Conservation (phyloP, 2,888 invertebrate genomes). For the Brachyopa scutellaris region DNA sequence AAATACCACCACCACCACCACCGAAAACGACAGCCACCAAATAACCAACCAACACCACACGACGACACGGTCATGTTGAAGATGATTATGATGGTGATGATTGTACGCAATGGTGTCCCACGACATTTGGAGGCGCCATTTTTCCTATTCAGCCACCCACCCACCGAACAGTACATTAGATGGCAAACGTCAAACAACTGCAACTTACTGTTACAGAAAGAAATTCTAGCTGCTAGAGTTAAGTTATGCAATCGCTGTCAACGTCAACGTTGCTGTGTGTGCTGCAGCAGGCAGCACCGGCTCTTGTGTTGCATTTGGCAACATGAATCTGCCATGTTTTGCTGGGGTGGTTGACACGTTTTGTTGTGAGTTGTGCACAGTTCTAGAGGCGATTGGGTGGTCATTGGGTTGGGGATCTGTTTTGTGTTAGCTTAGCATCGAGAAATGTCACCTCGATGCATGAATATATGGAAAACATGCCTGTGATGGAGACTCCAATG, state of each 20-base stretch:
- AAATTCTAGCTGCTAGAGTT: slow-evolving; percentile 42
- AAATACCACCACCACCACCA: slow-evolving; percentile 61
- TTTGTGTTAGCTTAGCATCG: too few relatives aligned
- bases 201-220: slow-evolving; percentile 51
- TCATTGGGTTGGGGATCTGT: too few relatives aligned
- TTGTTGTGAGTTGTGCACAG: slow-evolving; percentile 32
- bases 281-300: slow-evolving; percentile 12
- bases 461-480: too few relatives aligned
- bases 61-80: slow-evolving; percentile 41
- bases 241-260: slow-evolving; percentile 71
- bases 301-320: slow-evolving; percentile 67
- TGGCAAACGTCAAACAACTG: slow-evolving; percentile 65
- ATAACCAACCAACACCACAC: slow-evolving; percentile 36
- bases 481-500: slow-evolving; percentile 30
- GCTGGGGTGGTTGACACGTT: slow-evolving; percentile 60
- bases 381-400: slow-evolving; percentile 43
- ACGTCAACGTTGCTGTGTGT: slow-evolving; percentile 49
- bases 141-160: slow-evolving; percentile 44
- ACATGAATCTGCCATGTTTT: slow-evolving; percentile 69
- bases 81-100: slow-evolving; percentile 9
- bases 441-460: slow-evolving; percentile 59
- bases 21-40: slow-evolving; percentile 13
- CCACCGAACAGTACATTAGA: slow-evolving; percentile 55
- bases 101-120: slow-evolving; percentile 62
- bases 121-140: slow-evolving; percentile 58